Evolutionary conservation across 1,140 invertebrate species (phyloP).

Genomic region (Tenebrio molitor): DNA sequence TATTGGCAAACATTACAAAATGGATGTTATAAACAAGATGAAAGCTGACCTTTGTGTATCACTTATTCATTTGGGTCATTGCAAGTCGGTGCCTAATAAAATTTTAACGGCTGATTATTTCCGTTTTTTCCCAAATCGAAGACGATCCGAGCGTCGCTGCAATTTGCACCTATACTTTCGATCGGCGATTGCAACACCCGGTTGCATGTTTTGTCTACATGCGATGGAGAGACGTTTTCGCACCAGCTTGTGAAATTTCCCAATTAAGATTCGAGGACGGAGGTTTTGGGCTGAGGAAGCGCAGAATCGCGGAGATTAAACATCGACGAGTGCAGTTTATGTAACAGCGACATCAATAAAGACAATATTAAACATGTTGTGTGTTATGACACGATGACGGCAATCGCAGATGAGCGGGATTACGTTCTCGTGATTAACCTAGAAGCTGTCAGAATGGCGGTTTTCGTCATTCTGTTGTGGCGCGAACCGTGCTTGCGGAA

Average conservation of each 20-base stretch:
- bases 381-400: slow-evolving; percentile 20
- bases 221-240: slow-evolving; percentile 17
- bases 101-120: slow-evolving; percentile 21
- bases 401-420: too few species aligned
- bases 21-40: slow-evolving; percentile 34
- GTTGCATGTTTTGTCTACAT: slow-evolving; percentile 16
- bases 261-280: slow-evolving; percentile 26
- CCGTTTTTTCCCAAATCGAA: too few species aligned
- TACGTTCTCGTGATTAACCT: slow-evolving; percentile 3
- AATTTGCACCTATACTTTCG: slow-evolving; percentile 15
- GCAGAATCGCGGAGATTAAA: too few species aligned
- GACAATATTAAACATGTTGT: slow-evolving; percentile 17
- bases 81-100: slow-evolving; percentile 18
- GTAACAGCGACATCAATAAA: not conserved
- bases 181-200: slow-evolving; percentile 12
- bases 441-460: not conserved
- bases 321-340: too few species aligned
- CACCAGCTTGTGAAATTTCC: slow-evolving; percentile 3
- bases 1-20: slow-evolving; percentile 41
- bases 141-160: too few species aligned
- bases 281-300: not conserved
- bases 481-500: slow-evolving; percentile 15
- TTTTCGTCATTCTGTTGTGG: not conserved
- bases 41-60: slow-evolving; percentile 41
- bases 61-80: slow-evolving; percentile 40